Evolutionary conservation across 2,113 vertebrate species (phyloP), one percentile per base, ranked within the genome.

Genomic region (Hippoglossus stenolepis): DNA sequence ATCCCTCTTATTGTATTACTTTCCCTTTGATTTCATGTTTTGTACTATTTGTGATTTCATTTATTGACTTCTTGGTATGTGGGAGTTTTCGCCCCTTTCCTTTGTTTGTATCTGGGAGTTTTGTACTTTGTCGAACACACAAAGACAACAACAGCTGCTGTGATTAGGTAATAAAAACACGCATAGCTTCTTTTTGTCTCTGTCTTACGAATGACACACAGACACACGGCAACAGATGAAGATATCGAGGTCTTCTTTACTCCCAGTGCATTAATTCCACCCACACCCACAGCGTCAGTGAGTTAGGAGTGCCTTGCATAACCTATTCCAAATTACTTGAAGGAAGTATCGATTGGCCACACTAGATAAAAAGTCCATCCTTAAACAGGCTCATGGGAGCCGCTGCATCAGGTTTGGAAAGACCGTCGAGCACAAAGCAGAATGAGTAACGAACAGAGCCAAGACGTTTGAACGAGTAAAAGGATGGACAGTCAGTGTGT

Each of bases 321-420:
- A 75, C 72, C 71, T 56, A 23, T 74, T 68, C 40, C 49, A 72
- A 74, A 83, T 81, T 77, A 76, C 67, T 81, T 73, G 45, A 81
- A 81, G 75, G 74, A 59, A 76, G 71, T 65, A 86, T 79, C 70
- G 84, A 88, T 86, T 84, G 77, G 75, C 71, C 77, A 79, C 77
- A 84, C 60, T 71, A 81, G 60, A 86, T 79, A 79, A 81, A 83
- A 31, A 81, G 69, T 86, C 65, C 60, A 60, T 76, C 78, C 70
- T 80, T 81, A 79, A 81, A 86, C 70, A 73, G 77, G 77, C 83
- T 75, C 77, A 40, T 64, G 80, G 80, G 84, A 77, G 59, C 47
- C 17, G 28, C 66, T 65, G 83, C 61, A 77, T 75, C 4, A 5
- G 57, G 57, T 65, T 65, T 72, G 28, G 69, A 75, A 71, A 61